Conservation (phyloP, 2,113 vertebrate species). For the Uropsilus gracilis region DNA sequence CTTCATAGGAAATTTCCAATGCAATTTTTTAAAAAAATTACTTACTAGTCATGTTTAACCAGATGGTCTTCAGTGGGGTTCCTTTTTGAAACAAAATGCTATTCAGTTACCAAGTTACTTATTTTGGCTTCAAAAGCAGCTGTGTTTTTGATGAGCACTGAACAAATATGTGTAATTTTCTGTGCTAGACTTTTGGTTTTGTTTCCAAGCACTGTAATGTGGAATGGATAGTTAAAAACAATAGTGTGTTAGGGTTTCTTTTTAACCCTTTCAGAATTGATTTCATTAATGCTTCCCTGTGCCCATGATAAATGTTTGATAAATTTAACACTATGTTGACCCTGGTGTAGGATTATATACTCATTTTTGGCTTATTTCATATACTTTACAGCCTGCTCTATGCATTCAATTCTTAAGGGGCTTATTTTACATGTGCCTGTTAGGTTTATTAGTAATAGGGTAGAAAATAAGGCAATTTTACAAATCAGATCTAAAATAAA, state of each 20-base stretch:
- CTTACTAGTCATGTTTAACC: constrained; percentile 72
- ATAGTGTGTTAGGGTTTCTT: constrained; percentile 85
- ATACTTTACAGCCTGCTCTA: constrained; percentile 82
- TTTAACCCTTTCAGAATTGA: constrained; percentile 87
- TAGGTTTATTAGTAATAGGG: constrained; percentile 98
- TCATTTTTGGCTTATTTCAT: constrained; percentile 80
- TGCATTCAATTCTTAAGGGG: constrained; percentile 93
- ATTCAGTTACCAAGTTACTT: constrained; percentile 81
- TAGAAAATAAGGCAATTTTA: constrained; percentile 93
- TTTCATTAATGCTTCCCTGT: constrained; percentile 79
- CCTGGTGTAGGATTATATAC: constrained; percentile 83
- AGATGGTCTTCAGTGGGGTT: constrained; percentile 74
- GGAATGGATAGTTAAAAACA: constrained; percentile 89
- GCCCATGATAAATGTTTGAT: constrained; percentile 77
- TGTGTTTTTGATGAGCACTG: constrained; percentile 91
- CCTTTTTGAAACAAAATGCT: constrained; percentile 77
- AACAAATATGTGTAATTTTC: constrained; percentile 92
- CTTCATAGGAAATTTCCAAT: constrained; percentile 51
- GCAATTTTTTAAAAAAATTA: constrained; percentile 58
- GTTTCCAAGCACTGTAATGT: constrained; percentile 94
- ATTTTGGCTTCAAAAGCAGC: constrained; percentile 92
- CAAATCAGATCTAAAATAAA: too few relatives aligned
- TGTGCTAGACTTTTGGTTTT: constrained; percentile 92
- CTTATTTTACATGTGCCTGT: constrained; percentile 95
- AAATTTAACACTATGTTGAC: constrained; percentile 81